A percentile compares a stretch with the other conserved stretches of the same genome.
Conservation (phyloP, 2,113 vertebrate genomes). For the Prochilodus magdalenae region DNA sequence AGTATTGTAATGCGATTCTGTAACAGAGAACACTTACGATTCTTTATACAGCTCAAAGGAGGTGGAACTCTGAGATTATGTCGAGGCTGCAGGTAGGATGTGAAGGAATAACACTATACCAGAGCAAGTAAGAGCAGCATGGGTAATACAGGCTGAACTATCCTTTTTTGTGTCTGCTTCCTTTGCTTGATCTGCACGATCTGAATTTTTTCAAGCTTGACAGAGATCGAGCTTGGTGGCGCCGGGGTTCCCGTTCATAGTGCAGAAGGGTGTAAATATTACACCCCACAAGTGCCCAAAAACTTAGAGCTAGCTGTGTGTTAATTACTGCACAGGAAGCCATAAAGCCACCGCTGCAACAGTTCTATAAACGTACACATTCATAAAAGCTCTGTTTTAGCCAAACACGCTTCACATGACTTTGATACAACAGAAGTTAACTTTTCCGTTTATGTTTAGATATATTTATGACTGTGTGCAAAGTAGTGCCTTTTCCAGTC, state of each 20-base stretch:
- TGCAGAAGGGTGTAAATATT: not conserved
- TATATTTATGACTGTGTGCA: not conserved
- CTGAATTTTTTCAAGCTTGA: slow-evolving; percentile 21
- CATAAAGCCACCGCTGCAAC: not conserved
- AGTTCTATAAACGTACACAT: not conserved
- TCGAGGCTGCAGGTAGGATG: slow-evolving; percentile 1
- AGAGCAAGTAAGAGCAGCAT: not conserved
- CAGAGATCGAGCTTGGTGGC: not conserved
- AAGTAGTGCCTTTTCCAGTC: not conserved
- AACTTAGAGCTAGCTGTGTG: not conserved
- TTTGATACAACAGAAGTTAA: not conserved
- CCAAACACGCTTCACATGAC: not conserved
- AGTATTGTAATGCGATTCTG: slow-evolving; percentile 49
- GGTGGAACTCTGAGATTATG: slow-evolving; percentile 7
- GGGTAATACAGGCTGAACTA: slow-evolving; percentile 4
- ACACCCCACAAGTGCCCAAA: not conserved
- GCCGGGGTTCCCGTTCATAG: not conserved
- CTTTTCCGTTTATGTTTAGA: not conserved
- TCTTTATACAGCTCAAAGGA: slow-evolving; percentile 24
- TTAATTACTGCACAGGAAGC: not conserved
- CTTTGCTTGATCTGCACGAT: slow-evolving; percentile 19
- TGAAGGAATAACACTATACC: not conserved
- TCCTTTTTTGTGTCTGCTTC: not conserved
- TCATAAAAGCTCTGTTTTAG: not conserved
- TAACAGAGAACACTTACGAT: slow-evolving; percentile 22